Evolutionary conservation across 2,113 vertebrate genomes (phyloP), one percentile per base, ranked within the genome.

Genomic region (Gnathonemus longibarbis): DNA sequence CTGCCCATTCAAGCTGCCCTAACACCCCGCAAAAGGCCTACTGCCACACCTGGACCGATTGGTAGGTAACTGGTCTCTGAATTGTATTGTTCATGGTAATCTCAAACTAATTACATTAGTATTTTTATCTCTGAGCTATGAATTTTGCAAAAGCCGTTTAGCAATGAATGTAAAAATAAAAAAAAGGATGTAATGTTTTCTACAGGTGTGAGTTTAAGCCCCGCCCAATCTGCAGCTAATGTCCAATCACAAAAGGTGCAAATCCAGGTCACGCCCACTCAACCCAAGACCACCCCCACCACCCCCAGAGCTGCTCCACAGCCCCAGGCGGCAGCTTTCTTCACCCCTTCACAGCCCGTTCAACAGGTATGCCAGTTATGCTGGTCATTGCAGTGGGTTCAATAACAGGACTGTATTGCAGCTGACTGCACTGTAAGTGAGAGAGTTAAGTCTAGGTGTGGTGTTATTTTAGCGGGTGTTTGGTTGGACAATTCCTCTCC

Each of bases 1-100:
- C 93, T 99, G 88, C 98, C 98, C 90, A 99, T 99, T 89, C 98
- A 99, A 93, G 98, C 98, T 88, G 97, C 98, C 70, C 95, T 99
- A 91, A 99, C 98, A 0, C 98, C 98, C 39, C 96, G 98, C 77
- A 99, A 99, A 95, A 96, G 98, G 89, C 96, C 98, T 93, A 97
- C 96, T 0, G 94, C 96, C 90, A 96, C 95, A 52, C 93, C 85
- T 9, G 85, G 85, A 94, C 95, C 95, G 50, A 93, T 97, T 92
- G 98, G 98, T 98, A 93, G 45, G 85, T n/a, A 35, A 17, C 48
- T 27, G 49, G 35, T 53, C 13, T 11, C 24, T 86, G 48, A 86
- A 86, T 50, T 11, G 24, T n/a, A 24, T 48, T 85, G 3, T 21
- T 62, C 27, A 66, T 66, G n/a, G n/a, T 27, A 27, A 66, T 70